Percentiles rank a stretch among this genome's conserved stretches.
Conservation (phyloP, 1,140 invertebrate species). For the Papilio glaucus region DNA sequence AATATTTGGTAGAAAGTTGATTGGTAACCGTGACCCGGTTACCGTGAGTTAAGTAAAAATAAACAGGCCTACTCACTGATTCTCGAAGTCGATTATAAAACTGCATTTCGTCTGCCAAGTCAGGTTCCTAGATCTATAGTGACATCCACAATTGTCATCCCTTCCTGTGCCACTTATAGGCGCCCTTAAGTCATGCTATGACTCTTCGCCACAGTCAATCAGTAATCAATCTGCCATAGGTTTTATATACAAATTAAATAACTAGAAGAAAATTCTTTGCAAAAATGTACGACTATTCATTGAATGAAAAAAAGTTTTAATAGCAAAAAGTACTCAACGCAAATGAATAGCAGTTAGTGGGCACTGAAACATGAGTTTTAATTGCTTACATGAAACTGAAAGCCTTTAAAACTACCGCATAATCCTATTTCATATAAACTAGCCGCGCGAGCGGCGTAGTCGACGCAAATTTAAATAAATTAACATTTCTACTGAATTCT, state of each 20-base stretch:
- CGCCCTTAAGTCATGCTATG: too few species aligned
- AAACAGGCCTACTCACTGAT: too few species aligned
- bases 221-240: not conserved
- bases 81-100: too few species aligned
- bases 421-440: conserved; percentile 30
- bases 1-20: too few species aligned
- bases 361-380: conserved; percentile 26
- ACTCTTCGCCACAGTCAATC: too few species aligned
- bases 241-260: not conserved
- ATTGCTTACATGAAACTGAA: conserved; percentile 28
- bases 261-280: not conserved
- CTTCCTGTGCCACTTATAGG: too few species aligned
- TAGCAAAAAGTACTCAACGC: not conserved
- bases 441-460: not conserved
- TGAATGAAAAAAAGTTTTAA: not conserved
- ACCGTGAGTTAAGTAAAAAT: too few species aligned
- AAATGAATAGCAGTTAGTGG: conserved; percentile 16
- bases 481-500: conserved; percentile 18
- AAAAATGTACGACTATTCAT: not conserved
- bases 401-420: conserved; percentile 25
- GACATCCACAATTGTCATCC: too few species aligned
- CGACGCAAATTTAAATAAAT: conserved; percentile 22
- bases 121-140: too few species aligned
- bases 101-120: too few species aligned
- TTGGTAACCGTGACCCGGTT: too few species aligned